phyloP scores from a whole-genome alignment of 2,113 vertebrate genomes.

The Pitta sordida region DNA sequence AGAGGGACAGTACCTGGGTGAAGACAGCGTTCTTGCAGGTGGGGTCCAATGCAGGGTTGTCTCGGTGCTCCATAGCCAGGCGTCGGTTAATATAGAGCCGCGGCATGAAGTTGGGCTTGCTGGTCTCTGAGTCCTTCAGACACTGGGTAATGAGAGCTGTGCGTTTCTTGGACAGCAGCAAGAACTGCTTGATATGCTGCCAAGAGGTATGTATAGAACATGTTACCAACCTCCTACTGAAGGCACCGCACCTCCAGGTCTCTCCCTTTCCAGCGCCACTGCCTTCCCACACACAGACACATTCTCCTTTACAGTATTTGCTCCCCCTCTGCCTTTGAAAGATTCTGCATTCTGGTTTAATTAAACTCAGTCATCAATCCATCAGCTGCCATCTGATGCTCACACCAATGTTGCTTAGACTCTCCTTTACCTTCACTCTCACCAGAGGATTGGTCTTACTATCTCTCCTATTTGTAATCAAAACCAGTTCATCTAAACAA shows the following conservation, averaged over 20 bases:
- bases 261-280: neutral
- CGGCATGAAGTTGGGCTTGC: constrained; percentile 95
- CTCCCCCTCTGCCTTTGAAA: neutral
- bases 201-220: neutral
- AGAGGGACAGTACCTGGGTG: constrained; percentile 80
- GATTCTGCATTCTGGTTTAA: neutral
- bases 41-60: constrained; percentile 88
- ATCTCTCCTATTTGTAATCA: neutral
- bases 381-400: neutral
- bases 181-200: constrained; percentile 94
- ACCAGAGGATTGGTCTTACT: neutral
- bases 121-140: constrained; percentile 94
- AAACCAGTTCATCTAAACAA: neutral
- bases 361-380: neutral
- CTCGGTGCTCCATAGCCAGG: constrained; percentile 95
- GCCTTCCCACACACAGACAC: neutral
- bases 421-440: neutral
- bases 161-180: constrained; percentile 91
- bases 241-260: neutral
- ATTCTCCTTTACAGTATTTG: neutral
- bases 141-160: constrained; percentile 91
- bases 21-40: constrained; percentile 92
- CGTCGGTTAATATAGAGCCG: constrained; percentile 97
- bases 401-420: neutral
- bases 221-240: neutral